Conservation (phyloP, 2,797 vertebrate genomes). For the Dendrocincla tyrannina region DNA sequence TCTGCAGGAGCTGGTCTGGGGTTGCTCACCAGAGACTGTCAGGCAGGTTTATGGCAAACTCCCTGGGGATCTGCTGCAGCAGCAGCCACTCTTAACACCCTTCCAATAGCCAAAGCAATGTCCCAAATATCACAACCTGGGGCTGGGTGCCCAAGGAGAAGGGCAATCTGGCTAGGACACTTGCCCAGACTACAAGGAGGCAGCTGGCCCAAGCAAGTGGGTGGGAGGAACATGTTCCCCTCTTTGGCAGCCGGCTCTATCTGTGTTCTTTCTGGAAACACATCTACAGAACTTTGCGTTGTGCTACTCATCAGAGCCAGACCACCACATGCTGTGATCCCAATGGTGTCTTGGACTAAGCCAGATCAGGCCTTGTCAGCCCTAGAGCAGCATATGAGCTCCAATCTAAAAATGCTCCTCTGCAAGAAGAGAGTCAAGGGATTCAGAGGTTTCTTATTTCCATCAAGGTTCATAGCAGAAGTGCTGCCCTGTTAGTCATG, state of each 20-base stretch:
- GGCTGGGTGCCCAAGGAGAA: not conserved
- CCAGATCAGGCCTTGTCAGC: not conserved
- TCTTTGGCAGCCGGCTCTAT: not conserved
- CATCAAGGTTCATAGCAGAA: not conserved
- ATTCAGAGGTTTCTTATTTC: not conserved
- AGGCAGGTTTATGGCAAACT: constrained; percentile 30
- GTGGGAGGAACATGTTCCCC: not conserved
- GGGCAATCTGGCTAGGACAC: not conserved
- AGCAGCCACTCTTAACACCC: not conserved
- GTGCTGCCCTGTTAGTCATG: not conserved
- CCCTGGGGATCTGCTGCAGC: not conserved
- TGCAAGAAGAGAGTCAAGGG: not conserved
- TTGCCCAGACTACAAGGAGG: not conserved
- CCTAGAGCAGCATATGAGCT: not conserved
- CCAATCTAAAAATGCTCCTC: not conserved
- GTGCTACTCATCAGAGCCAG: not conserved
- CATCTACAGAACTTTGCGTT: not conserved
- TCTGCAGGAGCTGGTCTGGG: constrained; percentile 19
- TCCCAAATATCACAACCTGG: not conserved
- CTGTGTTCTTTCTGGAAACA: not conserved
- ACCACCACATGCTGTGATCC: constrained; percentile 26
- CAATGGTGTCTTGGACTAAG: constrained; percentile 24
- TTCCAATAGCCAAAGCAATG: not conserved
- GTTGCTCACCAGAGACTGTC: constrained; percentile 45
- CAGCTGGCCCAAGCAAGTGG: not conserved